Evolutionary conservation across 2,888 invertebrate genomes (phyloP).

Genomic region (Synanthedon vespiformis): DNA sequence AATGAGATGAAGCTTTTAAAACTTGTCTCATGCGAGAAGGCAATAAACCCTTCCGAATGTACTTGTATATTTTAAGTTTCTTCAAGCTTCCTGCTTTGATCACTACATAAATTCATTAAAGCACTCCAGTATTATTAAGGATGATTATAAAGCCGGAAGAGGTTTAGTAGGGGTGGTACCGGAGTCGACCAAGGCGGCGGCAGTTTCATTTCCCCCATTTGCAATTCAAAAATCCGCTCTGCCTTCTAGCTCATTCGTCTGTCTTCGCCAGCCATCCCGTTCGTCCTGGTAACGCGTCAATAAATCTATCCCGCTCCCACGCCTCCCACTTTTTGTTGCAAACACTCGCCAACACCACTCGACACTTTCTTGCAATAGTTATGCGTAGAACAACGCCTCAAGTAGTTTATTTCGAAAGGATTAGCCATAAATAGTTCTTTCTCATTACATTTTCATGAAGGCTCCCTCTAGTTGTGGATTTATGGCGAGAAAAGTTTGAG

Average conservation of each 20-base stretch:
- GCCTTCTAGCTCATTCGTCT: conserved; percentile 34
- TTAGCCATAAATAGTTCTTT: conserved; percentile 67
- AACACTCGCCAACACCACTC: conserved; percentile 27
- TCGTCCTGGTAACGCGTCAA: conserved; percentile 16
- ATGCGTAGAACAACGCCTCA: conserved; percentile 41
- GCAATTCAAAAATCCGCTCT: conserved; percentile 65
- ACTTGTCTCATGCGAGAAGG: conserved; percentile 7
- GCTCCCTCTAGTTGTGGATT: conserved; percentile 53
- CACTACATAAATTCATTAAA: conserved; percentile 57
- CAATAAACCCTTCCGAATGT: conserved; percentile 12
- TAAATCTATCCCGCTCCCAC: conserved; percentile 24
- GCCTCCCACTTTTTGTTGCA: conserved; percentile 32
- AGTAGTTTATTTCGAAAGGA: conserved; percentile 64
- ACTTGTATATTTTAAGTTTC: conserved; percentile 19
- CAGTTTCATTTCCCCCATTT: conserved; percentile 62
- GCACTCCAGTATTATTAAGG: conserved; percentile 56
- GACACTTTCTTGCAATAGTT: conserved; percentile 40
- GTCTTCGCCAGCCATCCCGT: conserved; percentile 23
- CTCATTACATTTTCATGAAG: conserved; percentile 68
- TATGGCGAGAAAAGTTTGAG: conserved; percentile 64
- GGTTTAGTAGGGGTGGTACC: conserved; percentile 30
- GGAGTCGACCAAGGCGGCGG: conserved; percentile 37
- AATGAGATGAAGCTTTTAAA: conserved; percentile 10
- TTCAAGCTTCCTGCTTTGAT: conserved; percentile 44
- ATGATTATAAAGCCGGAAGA: conserved; percentile 58